Evolutionary conservation across 2,797 vertebrate species (phyloP).

Genomic region (Pagetopsis macropterus): DNA sequence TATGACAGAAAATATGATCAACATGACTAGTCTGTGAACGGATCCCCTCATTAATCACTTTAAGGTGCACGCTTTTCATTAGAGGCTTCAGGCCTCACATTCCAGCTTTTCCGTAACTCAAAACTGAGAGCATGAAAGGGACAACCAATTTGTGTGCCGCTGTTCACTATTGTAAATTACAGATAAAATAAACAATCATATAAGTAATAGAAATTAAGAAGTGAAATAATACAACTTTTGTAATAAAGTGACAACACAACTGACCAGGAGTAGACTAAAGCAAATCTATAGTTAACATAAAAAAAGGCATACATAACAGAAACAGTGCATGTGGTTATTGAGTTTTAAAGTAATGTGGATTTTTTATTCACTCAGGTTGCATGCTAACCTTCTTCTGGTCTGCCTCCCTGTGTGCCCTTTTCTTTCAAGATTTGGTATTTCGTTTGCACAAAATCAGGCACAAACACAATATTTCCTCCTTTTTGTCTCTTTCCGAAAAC

Average conservation of each 20-base stretch:
- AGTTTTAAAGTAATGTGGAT: background rate
- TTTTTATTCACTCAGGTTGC: background rate
- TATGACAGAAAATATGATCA: constrained; percentile 8
- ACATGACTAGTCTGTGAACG: background rate
- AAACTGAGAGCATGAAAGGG: background rate
- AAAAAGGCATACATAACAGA: background rate
- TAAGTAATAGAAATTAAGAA: background rate
- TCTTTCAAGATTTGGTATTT: background rate
- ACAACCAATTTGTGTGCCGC: background rate
- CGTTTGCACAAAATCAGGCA: no score
- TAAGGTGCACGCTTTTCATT: constrained; percentile 14
- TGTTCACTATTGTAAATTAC: background rate
- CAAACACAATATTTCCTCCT: no score
- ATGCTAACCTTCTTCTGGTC: background rate
- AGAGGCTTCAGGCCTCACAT: constrained; percentile 17
- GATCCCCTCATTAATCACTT: constrained; percentile 27
- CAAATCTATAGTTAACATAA: background rate
- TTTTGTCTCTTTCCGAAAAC: background rate
- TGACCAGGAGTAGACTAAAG: background rate
- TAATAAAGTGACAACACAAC: background rate
- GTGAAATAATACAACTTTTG: background rate
- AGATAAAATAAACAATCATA: background rate
- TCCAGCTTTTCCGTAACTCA: constrained; percentile 4
- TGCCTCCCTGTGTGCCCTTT: background rate
- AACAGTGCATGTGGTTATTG: background rate